phyloP scores from a whole-genome alignment of 2,888 invertebrate genomes.

The Colostygia pectinataria region DNA sequence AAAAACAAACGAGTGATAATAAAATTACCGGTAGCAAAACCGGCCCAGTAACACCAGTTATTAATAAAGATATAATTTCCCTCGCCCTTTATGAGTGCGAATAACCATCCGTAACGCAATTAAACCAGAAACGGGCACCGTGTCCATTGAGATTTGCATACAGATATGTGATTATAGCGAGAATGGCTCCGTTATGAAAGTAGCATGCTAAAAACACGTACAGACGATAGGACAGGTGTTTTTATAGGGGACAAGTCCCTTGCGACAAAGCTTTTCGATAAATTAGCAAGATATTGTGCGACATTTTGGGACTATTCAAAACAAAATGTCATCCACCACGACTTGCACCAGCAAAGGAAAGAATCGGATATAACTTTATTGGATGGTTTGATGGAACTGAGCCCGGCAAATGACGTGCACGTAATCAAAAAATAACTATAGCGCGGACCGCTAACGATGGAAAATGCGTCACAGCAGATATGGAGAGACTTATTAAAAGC shows the following conservation, averaged over 20 bases:
- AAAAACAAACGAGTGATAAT: conserved; percentile 42
- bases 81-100: conserved; percentile 55
- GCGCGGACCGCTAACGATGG: too few relatives aligned
- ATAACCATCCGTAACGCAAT: conserved; percentile 67
- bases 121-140: conserved; percentile 59
- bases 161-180: conserved; percentile 68
- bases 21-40: conserved; percentile 50
- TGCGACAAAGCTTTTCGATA: conserved; percentile 7
- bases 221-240: conserved; percentile 23
- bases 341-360: too few relatives aligned
- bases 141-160: conserved; percentile 75
- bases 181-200: conserved; percentile 50
- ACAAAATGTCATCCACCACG: too few relatives aligned
- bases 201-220: conserved; percentile 38
- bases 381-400: too few relatives aligned
- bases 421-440: too few relatives aligned
- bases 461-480: too few relatives aligned
- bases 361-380: too few relatives aligned
- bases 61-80: conserved; percentile 68
- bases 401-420: too few relatives aligned
- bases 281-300: background rate
- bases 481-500: too few relatives aligned
- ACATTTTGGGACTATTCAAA: too few relatives aligned
- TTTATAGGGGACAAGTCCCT: conserved; percentile 7
- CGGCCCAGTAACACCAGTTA: conserved; percentile 50